Evolutionary conservation across 2,888 invertebrate genomes (phyloP), one percentile per base, ranked within the genome.

Genomic region (Xylocampa areola): DNA sequence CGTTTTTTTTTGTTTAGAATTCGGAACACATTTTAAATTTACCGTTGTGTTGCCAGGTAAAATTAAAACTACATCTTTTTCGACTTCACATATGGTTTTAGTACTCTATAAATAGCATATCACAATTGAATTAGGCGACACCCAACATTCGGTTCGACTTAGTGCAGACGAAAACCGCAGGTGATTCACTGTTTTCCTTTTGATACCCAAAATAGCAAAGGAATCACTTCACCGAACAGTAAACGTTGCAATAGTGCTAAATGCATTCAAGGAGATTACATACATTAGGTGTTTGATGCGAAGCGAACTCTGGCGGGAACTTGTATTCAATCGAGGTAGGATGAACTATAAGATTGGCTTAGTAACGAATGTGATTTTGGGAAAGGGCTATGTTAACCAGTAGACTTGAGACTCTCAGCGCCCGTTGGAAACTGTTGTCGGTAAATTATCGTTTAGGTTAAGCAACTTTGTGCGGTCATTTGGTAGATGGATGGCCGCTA

Each of bases 171-270:
- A 53, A 53, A 27, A 19, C 17, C 17, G n/a, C 10, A 35, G 17
- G 40, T 74, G 61, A 71, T 45, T 71, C 58, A 71, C 6, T 29
- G 27, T 50, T 65, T 74, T 65, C 29, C 57, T 43, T 65, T 61
- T 55, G 57, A 47, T 40, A 37, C 27, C 37, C 23, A 23, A 54
- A 65, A 48, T 74, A 74, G 44, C 45, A 21, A 39, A n/a, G 51
- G 54, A 68, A 65, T 49, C 65, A 49, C 45, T 64, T 49, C 16
- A 54, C 39, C 2, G 32, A 16, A 10, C 16, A 45, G 36, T 49
- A 44, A 57, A 55, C 49, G 62, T 53, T 65, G 52, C 44, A 55
- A 37, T 53, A 48, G 16, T 32, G 41, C 49, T 65, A 60, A 58
- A 65, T 47, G 30, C 45, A 6, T 45, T 51, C 51, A 57, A 70